Evolutionary conservation across 2,113 vertebrate genomes (phyloP).

Genomic region (Heterocephalus glaber): DNA sequence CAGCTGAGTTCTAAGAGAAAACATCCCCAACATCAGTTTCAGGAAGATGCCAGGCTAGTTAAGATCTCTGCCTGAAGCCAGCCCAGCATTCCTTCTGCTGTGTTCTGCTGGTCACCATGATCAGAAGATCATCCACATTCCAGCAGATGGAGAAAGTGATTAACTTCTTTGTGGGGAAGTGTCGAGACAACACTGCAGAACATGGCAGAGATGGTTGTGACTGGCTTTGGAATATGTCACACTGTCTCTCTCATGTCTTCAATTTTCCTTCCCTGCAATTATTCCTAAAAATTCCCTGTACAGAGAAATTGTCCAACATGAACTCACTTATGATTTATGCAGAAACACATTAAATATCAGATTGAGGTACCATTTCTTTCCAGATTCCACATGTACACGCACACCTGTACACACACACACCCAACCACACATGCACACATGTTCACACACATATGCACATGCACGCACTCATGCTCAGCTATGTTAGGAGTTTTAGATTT

Average conservation of each 20-base stretch:
- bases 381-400: rapidly evolving
- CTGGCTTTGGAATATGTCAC: neutral
- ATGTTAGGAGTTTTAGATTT: neutral
- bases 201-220: rapidly evolving
- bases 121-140: neutral
- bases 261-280: neutral
- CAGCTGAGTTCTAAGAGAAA: neutral
- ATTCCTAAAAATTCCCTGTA: neutral
- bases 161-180: rapidly evolving
- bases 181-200: neutral
- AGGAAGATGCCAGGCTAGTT: neutral
- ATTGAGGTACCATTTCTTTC: neutral
- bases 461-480: neutral
- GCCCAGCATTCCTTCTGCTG: neutral
- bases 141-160: rapidly evolving
- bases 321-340: neutral
- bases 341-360: neutral
- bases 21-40: neutral
- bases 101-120: neutral
- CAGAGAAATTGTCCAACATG: neutral
- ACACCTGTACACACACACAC: neutral
- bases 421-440: neutral
- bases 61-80: neutral
- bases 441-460: no score
- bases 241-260: neutral